phyloP scores from a whole-genome alignment of 1,140 invertebrate genomes.

The Leptinotarsa defecta region DNA sequence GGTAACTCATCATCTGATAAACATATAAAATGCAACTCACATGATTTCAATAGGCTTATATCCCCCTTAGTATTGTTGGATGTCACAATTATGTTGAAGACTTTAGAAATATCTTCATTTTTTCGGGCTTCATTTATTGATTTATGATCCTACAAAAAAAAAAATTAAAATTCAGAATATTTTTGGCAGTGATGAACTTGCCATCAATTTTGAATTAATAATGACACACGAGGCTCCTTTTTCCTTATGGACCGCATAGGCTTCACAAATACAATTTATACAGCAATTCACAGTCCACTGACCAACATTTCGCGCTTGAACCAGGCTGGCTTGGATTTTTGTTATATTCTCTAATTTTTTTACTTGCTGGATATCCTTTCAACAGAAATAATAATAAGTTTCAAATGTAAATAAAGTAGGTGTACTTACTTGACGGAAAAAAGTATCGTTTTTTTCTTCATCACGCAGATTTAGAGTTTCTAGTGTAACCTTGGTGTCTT shows the following conservation, averaged over 20 bases:
- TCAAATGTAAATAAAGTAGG: no score
- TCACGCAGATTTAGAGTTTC: conserved; percentile 54
- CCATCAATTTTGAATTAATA: conserved; percentile 58
- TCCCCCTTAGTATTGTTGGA: conserved; percentile 34
- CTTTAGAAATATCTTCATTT: conserved; percentile 40
- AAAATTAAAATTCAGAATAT: neutral
- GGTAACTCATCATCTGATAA: conserved; percentile 13
- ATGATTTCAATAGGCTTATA: conserved; percentile 32
- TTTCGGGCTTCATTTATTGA: conserved; percentile 40
- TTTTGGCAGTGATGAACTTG: conserved; percentile 43
- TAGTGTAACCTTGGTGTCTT: conserved; percentile 53
- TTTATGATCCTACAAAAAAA: conserved; percentile 29
- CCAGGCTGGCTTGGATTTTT: conserved; percentile 58
- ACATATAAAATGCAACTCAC: conserved; percentile 37
- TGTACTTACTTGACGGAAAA: conserved; percentile 56
- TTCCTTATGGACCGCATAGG: conserved; percentile 61
- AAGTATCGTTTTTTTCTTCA: conserved; percentile 53
- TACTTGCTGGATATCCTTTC: conserved; percentile 55
- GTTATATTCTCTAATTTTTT: conserved; percentile 57
- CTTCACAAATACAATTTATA: conserved; percentile 54
- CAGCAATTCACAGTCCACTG: conserved; percentile 60
- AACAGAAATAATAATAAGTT: conserved; percentile 30
- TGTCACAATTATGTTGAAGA: conserved; percentile 46
- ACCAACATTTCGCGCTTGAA: conserved; percentile 57
- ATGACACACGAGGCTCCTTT: conserved; percentile 59